Evolutionary conservation across 1,140 invertebrate species (phyloP), one percentile per base, ranked within the genome.

Genomic region (Paralvinella palmiformis): DNA sequence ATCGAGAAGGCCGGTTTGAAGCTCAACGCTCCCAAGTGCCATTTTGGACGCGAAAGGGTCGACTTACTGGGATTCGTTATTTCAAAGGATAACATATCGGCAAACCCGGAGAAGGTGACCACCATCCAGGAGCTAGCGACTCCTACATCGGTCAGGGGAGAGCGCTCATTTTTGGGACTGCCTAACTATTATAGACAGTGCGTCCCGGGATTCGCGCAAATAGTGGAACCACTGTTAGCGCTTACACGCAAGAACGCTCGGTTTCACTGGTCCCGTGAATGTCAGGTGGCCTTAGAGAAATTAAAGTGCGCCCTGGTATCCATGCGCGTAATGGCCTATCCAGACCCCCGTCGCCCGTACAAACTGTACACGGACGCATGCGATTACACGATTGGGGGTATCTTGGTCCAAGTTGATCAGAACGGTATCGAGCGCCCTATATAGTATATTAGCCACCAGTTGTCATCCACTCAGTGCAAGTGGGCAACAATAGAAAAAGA

Each of bases 11-110:
- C 79, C 3, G 73, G 75, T 17, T 64, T 84, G 3, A 82, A 76
- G 5, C 69, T 83, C 3, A 82, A 80, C 29, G 64, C 76, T 1
- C 48, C 74, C 57, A 82, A 82, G 71, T 78, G 71, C 37, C 57
- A 77, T 44, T 83, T 83, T 66, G 75, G 68, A n/a, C n/a, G n/a
- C n/a, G n/a, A n/a, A n/a, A n/a, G n/a, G n/a, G n/a, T n/a, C n/a
- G n/a, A n/a, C n/a, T n/a, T n/a, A n/a, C n/a, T n/a, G n/a, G n/a
- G n/a, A n/a, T n/a, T n/a, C n/a, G n/a, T n/a, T n/a, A n/a, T n/a
- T n/a, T n/a, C n/a, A n/a, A n/a, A n/a, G n/a, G n/a, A n/a, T n/a
- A n/a, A n/a, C n/a, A n/a, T n/a, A n/a, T n/a, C n/a, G n/a, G n/a
- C n/a, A n/a, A n/a, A n/a, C n/a, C 27, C 45, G 20, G 20, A 24